Conservation (phyloP, 2,113 vertebrate species). For the Nothocercus julius region DNA sequence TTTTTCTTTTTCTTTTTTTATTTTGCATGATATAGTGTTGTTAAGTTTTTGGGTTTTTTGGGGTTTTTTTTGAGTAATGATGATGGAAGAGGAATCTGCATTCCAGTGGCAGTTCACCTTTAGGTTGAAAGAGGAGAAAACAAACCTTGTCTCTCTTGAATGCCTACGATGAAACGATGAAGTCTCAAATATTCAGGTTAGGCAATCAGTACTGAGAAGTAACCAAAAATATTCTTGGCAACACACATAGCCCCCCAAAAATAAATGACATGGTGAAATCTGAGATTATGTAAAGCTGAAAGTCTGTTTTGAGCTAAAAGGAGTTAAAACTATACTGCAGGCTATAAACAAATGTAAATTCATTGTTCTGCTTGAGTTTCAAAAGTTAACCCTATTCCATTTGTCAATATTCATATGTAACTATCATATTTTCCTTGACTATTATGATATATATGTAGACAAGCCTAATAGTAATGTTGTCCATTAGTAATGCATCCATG, state of each 20-base stretch:
- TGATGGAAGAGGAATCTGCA: slow-evolving; percentile 13
- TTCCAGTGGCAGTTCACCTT: slow-evolving; percentile 45
- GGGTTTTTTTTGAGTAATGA: neutral
- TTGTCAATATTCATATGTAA: neutral
- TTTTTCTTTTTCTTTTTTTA: neutral
- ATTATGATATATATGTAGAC: neutral
- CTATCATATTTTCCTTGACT: neutral
- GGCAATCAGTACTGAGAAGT: neutral
- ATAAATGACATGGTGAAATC: neutral
- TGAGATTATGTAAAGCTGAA: neutral
- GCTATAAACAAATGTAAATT: neutral
- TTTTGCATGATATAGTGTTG: neutral
- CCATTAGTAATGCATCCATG: neutral
- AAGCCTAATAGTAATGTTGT: neutral
- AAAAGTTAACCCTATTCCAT: neutral
- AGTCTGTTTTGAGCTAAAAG: neutral
- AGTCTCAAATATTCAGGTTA: neutral
- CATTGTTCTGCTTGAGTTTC: neutral
- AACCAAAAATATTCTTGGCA: neutral
- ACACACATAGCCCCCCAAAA: neutral
- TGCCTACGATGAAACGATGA: neutral
- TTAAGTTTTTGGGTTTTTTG: neutral
- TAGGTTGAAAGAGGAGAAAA: slow-evolving; percentile 21
- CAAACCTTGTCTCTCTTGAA: neutral
- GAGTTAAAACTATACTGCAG: rapidly evolving